Conservation (phyloP, 2,113 vertebrate genomes). For the Chloropsis hardwickii region DNA sequence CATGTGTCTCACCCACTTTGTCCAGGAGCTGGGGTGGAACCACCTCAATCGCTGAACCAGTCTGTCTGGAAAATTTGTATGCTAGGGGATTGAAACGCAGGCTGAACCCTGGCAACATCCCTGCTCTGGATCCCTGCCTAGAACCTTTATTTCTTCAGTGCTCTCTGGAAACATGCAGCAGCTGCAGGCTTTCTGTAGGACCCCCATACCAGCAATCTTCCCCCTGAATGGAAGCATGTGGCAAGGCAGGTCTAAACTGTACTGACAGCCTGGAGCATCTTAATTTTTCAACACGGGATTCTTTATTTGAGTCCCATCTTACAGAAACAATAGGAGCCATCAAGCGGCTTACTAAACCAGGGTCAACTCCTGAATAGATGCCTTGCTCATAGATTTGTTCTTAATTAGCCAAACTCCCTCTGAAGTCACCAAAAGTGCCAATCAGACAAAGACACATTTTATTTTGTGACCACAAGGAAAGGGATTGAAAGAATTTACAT, state of each 20-base stretch:
- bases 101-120: constrained; percentile 15
- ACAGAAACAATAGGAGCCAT: not conserved
- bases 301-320: not conserved
- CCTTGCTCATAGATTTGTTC: not conserved
- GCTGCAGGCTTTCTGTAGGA: not conserved
- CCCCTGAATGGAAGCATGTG: not conserved
- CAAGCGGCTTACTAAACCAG: not conserved
- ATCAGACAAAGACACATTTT: not conserved
- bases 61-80: constrained; percentile 36
- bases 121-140: constrained; percentile 36
- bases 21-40: constrained; percentile 18
- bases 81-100: not conserved
- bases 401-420: not conserved
- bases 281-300: not conserved
- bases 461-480: not conserved
- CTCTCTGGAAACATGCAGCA: not conserved
- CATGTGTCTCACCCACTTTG: not conserved
- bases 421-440: not conserved
- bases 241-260: not conserved
- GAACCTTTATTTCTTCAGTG: constrained; percentile 21
- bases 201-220: not conserved
- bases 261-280: not conserved
- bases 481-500: constrained; percentile 3
- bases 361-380: not conserved
- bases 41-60: constrained; percentile 13